Conservation (phyloP, 2,888 invertebrate species). For the Conomelus anceps region DNA sequence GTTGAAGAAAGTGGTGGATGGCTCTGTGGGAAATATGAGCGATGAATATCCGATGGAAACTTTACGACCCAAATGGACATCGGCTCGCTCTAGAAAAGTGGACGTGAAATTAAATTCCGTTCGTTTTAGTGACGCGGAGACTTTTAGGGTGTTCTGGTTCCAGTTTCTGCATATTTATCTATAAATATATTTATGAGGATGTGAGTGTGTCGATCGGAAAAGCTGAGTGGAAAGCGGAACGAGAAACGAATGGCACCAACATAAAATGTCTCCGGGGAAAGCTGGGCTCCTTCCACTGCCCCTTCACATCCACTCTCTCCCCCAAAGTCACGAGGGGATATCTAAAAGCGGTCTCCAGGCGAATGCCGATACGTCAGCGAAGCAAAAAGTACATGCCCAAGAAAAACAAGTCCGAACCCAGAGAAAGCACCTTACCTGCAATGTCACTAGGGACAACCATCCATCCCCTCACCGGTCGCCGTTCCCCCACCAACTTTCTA, state of each 20-base stretch:
- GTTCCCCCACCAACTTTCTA: not conserved
- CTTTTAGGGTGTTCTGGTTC: not conserved
- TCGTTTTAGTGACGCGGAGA: not conserved
- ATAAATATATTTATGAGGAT: not conserved
- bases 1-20: not conserved
- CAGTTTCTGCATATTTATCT: not conserved
- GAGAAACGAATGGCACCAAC: not conserved
- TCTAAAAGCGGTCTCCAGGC: not conserved
- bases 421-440: not conserved
- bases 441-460: not conserved
- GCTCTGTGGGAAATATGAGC: not conserved
- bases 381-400: not conserved
- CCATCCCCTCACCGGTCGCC: too few relatives aligned
- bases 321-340: not conserved
- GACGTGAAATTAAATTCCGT: not conserved
- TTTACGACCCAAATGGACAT: not conserved
- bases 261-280: not conserved
- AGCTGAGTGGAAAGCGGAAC: not conserved
- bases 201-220: not conserved
- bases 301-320: too few relatives aligned
- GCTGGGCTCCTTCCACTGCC: not conserved
- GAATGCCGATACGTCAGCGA: not conserved
- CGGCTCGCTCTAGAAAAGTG: not conserved
- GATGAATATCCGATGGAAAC: not conserved
- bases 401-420: not conserved